Base-by-base conservation (phyloP, 2,888 invertebrate genomes). In the Nemoura dubitans region DNA sequence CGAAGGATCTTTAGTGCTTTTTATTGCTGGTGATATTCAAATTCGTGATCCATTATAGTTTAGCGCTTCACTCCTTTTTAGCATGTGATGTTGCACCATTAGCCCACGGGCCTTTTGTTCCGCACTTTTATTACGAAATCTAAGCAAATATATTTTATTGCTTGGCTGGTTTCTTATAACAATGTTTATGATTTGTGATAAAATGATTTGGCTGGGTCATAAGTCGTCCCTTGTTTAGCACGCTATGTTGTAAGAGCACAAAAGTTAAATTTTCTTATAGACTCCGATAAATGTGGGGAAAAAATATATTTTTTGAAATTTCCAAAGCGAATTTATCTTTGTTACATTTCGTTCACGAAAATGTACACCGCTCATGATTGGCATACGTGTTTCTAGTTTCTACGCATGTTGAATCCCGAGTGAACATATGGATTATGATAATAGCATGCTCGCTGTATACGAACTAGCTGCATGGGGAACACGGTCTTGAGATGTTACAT, bases 101-200 rank as follows among this genome's bases (percentile, higher is more conserved):
- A 59, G 14, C 59, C 59, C 59, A 21, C 21, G 16, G 59, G 59
- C 5, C 59, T 16, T 59, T 59, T 1, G 59, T 21, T 1, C 16
- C 21, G 59, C 14, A 21, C 59, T 59, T 59, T 59, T 59, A 59
- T 59, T 7, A 21, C 59, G 59, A 10, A 59, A 59, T 59, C 59
- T 59, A 59, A 59, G 59, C 59, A 59, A 59, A 59, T 59, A 59
- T 59, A 21, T 59, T 59, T 59, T 59, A 59, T 59, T 59, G 59
- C 2, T 21, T 21, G 16, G 21, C 59, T 59, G 21, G 59, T 59
- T 59, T 59, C 59, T 7, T 21, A 36, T 59, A 2, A 59, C 14
- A 59, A 59, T 59, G 16, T 59, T 59, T 59, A 59, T 14, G 21
- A 21, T 59, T 59, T 21, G 21, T 59, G 16, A 21, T 59, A 59